Percentiles rank a stretch among this genome's conserved stretches.
Conservation (phyloP, 1,140 invertebrate species). For the Acromyrmex heyeri region DNA sequence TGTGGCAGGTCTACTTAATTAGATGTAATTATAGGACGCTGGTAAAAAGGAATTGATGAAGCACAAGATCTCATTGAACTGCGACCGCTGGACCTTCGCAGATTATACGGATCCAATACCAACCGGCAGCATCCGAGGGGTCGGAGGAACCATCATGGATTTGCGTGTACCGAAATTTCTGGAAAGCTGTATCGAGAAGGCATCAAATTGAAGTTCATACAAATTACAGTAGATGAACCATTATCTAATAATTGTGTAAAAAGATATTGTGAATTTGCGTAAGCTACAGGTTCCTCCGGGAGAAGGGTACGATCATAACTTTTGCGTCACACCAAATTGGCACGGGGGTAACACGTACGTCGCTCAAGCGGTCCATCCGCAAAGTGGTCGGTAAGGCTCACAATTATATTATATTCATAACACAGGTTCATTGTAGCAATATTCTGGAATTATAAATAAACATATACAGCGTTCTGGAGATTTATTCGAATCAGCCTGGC, state of each 20-base stretch:
- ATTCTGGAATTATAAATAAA: conserved; percentile 20
- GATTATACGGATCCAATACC: conserved; percentile 90
- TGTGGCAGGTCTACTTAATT: background rate
- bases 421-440: background rate
- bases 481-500: conserved; percentile 94
- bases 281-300: conserved; percentile 76
- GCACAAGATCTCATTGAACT: conserved; percentile 91
- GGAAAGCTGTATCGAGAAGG: conserved; percentile 82
- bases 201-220: conserved; percentile 36
- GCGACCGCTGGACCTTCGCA: conserved; percentile 91
- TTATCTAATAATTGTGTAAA: background rate
- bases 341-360: conserved; percentile 71
- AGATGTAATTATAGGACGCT: conserved; percentile 67
- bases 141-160: conserved; percentile 88
- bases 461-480: conserved; percentile 88
- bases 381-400: conserved; percentile 87
- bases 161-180: conserved; percentile 87
- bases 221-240: background rate
- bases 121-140: conserved; percentile 89
- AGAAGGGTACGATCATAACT: conserved; percentile 90
- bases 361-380: conserved; percentile 89
- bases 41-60: conserved; percentile 88
- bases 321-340: conserved; percentile 85
- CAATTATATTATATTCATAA: conserved; percentile 34
- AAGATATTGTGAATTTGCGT: background rate